These are phyloP conservation scores for Eueides isabella DNA, from an alignment of 1,140 invertebrate species.

Conservation along the genomic window DNA sequence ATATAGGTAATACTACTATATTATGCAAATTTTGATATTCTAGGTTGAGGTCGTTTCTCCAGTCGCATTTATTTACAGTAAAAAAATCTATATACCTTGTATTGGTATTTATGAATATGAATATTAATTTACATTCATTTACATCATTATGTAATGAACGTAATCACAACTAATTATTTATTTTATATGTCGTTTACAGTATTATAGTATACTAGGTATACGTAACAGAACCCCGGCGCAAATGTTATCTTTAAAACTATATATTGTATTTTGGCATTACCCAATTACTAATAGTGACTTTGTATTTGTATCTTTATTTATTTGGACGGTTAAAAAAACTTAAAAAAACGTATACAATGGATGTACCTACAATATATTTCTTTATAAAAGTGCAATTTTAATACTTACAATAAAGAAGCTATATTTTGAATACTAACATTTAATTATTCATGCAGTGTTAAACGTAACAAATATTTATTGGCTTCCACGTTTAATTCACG, in stretches of 20 bases:
- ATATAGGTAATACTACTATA: not conserved
- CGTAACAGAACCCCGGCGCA: too few species aligned
- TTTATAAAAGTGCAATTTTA: not conserved
- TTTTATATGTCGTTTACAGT: too few species aligned
- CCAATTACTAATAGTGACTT: not conserved
- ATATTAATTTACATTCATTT: too few species aligned
- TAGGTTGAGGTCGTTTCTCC: slow-evolving; percentile 11
- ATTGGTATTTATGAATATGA: not conserved
- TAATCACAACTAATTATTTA: too few species aligned
- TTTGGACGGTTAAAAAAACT: too few species aligned
- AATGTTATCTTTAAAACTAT: too few species aligned
- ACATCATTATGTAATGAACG: too few species aligned
- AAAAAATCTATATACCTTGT: not conserved
- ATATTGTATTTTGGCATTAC: too few species aligned
- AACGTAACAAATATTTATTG: slow-evolving; percentile 1
- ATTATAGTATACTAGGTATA: too few species aligned
- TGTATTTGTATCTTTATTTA: not conserved
- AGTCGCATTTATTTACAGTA: not conserved
- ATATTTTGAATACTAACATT: not conserved
- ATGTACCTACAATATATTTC: not conserved
- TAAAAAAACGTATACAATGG: too few species aligned
- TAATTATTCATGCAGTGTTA: slow-evolving; percentile 1
- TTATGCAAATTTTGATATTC: not conserved
- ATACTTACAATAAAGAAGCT: not conserved
- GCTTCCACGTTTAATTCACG: not conserved